Evolutionary conservation across 2,113 vertebrate genomes (phyloP).

Genomic region (Synodontis membranacea): DNA sequence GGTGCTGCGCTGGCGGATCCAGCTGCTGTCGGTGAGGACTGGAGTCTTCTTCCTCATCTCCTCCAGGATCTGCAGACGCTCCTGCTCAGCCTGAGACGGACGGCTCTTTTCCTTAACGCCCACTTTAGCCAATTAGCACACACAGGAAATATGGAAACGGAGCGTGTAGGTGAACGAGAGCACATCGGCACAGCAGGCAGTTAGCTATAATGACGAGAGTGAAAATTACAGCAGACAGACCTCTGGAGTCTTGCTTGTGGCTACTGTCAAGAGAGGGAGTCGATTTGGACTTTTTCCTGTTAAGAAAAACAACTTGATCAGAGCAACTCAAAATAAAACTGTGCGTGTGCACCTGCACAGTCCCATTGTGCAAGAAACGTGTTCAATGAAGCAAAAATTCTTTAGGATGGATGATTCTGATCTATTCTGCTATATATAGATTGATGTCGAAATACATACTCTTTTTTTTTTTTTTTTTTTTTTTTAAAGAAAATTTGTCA

Average conservation of each 20-base stretch:
- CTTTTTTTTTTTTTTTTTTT: neutral
- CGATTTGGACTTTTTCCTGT: conserved; percentile 85
- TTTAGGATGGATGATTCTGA: neutral
- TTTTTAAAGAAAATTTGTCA: neutral
- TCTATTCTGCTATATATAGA: neutral
- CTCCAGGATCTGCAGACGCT: conserved; percentile 89
- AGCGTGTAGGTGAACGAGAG: neutral
- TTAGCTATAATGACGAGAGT: neutral
- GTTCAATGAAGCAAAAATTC: neutral
- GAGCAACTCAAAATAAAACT: neutral
- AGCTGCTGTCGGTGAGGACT: conserved; percentile 90
- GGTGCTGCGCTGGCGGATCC: conserved; percentile 89
- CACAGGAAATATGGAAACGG: neutral
- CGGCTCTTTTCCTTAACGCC: conserved; percentile 69
- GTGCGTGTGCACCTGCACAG: neutral
- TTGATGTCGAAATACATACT: neutral
- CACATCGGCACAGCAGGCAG: neutral
- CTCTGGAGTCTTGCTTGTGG: conserved; percentile 68
- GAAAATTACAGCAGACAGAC: conserved; percentile 62
- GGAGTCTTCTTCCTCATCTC: conserved; percentile 94
- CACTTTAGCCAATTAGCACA: conserved; percentile 57
- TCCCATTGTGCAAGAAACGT: neutral
- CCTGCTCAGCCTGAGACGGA: conserved; percentile 77
- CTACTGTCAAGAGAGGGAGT: conserved; percentile 76
- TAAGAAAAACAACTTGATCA: conserved; percentile 46